Percentiles rank a stretch among this genome's conserved stretches.
Evolutionary conservation across 2,888 invertebrate genomes (phyloP).

Genomic region (Ichneumoninae sp.): DNA sequence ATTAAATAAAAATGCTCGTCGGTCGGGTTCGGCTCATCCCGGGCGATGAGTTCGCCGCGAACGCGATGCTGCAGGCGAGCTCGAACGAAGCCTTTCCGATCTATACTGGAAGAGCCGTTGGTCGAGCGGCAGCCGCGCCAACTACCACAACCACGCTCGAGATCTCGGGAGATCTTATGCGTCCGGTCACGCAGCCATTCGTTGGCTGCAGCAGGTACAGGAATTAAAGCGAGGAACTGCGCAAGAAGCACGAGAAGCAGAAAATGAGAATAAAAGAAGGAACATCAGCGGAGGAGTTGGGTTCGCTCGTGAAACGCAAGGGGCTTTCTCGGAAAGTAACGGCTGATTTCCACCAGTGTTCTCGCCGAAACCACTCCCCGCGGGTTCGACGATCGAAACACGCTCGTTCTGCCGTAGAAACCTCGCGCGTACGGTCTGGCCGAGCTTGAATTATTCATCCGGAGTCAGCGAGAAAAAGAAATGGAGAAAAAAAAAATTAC

Average conservation of each 20-base stretch:
- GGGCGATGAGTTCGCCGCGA: conserved; percentile 70
- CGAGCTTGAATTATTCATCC: conserved; percentile 63
- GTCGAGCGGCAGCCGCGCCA: conserved; percentile 37
- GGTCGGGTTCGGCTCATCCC: conserved; percentile 27
- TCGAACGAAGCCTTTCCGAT: conserved; percentile 65
- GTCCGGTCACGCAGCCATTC: conserved; percentile 77
- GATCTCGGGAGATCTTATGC: conserved; percentile 69
- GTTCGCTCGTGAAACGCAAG: conserved; percentile 32
- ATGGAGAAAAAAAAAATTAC: conserved; percentile 42
- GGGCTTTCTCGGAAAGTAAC: conserved; percentile 63
- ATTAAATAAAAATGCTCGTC: not conserved
- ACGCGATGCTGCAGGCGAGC: conserved; percentile 71
- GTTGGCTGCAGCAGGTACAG: conserved; percentile 22
- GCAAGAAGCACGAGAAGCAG: conserved; percentile 33
- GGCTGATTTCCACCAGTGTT: conserved; percentile 61
- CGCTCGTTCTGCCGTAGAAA: conserved; percentile 50
- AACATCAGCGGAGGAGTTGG: conserved; percentile 42
- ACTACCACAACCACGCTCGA: conserved; percentile 21
- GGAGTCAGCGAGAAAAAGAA: conserved; percentile 45
- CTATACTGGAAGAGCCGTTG: conserved; percentile 70
- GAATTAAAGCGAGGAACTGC: conserved; percentile 55
- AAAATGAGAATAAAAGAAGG: conserved; percentile 21
- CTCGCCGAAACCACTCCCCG: conserved; percentile 54
- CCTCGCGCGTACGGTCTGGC: conserved; percentile 61
- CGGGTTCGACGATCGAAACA: conserved; percentile 58